Percentiles rank a stretch among this genome's conserved stretches.
Conservation (phyloP, 2,888 invertebrate genomes). For the Meliscaeva auricollis region DNA sequence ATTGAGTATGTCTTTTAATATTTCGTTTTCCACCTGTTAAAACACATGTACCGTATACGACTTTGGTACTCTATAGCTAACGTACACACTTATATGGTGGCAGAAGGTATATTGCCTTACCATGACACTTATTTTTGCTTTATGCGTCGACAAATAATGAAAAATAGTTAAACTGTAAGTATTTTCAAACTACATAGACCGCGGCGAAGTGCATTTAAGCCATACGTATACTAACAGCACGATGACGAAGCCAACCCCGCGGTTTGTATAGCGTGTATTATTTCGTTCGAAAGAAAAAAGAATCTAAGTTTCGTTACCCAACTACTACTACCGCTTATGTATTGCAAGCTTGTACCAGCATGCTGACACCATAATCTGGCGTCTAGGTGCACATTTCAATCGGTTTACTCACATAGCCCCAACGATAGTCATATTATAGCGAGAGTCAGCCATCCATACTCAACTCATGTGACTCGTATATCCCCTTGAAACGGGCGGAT, state of each 20-base stretch:
- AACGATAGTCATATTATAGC: neutral
- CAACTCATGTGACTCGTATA: slow-evolving; percentile 1
- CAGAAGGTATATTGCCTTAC: slow-evolving; percentile 45
- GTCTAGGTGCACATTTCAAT: slow-evolving; percentile 71
- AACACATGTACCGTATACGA: too few relatives aligned
- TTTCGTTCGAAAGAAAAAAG: slow-evolving; percentile 34
- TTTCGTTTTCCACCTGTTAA: slow-evolving; percentile 54
- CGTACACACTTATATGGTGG: neutral
- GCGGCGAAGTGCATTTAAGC: slow-evolving; percentile 44
- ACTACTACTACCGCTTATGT: slow-evolving; percentile 43
- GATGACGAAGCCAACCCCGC: neutral
- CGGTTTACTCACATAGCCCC: slow-evolving; percentile 56
- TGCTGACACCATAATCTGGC: slow-evolving; percentile 61
- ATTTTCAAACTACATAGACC: neutral
- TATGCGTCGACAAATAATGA: neutral
- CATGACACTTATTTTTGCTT: slow-evolving; percentile 40
- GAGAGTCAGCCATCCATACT: slow-evolving; percentile 6
- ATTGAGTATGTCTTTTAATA: slow-evolving; percentile 30
- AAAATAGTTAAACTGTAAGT: neutral
- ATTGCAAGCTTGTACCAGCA: slow-evolving; percentile 19
- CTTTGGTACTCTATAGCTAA: neutral
- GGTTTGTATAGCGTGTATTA: slow-evolving; percentile 45
- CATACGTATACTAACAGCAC: too few relatives aligned
- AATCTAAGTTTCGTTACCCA: slow-evolving; percentile 45
- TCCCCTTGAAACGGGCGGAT: slow-evolving; percentile 36